Evolutionary conservation across 2,888 invertebrate species (phyloP), one percentile per base, ranked within the genome.

Genomic region (Scaptomyza reducta): DNA sequence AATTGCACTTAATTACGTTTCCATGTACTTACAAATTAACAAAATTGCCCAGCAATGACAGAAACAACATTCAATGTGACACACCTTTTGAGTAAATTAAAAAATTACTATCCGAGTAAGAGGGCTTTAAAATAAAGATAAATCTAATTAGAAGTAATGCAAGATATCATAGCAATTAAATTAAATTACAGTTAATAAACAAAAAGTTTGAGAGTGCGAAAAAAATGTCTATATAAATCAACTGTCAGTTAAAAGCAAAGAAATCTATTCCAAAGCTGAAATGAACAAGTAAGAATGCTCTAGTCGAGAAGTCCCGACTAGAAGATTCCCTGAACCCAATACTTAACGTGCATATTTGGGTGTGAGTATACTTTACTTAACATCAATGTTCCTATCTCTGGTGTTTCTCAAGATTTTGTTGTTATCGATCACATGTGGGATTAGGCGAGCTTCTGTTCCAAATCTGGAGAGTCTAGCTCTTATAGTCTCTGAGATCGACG

Each of bases 1-100:
- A 83, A 83, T 72, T 79, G 69, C 64, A 77, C 75, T 81, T 81
- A 81, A 83, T 83, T 79, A 72, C 79, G 31, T 40, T 71, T 72
- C 40, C 57, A 71, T 77, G 79, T 77, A 68, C 75, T 81, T 73
- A 79, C 79, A 83, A 86, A 86, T 86, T 86, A 83, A 81, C 77
- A 64, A 77, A 74, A 76, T 69, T 56, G 46, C 16, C 6, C 31
- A 13, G 13, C 35, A 41, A 27, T 9, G 4, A 7, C 16, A 16
- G 6, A n/a, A 16, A 42, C 7, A 4, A n/a, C 9, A 38, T 4
- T 9, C 11, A 47, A 16, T 13, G 13, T 46, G 14, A 14, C 38
- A 10, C 25, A 27, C 7, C 41, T n/a, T 38, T 14, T 54, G 10
- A 6, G 11, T 13, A 10, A 16, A 31, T 56, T 29, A 29, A 22